phyloP scores from a whole-genome alignment of 2,113 vertebrate genomes.

The Psilopsiagon aurifrons region DNA sequence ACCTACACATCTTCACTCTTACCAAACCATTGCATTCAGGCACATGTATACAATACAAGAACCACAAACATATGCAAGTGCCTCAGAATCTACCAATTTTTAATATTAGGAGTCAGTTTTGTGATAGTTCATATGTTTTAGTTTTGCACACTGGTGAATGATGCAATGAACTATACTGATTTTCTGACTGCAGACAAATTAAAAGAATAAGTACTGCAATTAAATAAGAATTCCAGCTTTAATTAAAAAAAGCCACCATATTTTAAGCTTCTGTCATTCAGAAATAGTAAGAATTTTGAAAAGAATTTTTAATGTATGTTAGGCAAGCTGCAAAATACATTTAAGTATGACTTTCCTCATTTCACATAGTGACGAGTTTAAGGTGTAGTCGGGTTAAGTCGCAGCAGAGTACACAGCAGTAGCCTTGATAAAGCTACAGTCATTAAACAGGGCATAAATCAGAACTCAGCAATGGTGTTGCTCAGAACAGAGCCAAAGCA shows the following conservation, averaged over 20 bases:
- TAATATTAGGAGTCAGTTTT: not conserved
- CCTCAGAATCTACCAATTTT: not conserved
- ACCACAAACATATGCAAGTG: not conserved
- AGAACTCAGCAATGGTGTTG: not conserved
- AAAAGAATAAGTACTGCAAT: not conserved
- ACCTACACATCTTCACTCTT: not conserved
- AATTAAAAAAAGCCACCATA: too few relatives aligned
- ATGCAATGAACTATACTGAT: not conserved
- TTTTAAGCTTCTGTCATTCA: not conserved
- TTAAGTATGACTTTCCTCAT: not conserved
- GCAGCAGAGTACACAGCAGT: not conserved
- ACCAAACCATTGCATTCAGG: not conserved
- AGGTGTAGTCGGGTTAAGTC: not conserved
- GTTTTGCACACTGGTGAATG: not conserved
- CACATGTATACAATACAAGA: fast-evolving
- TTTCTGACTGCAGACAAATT: not conserved
- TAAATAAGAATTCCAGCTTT: not conserved
- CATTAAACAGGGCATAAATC: not conserved
- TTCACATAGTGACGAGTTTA: not conserved
- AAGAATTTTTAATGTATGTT: not conserved
- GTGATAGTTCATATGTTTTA: not conserved
- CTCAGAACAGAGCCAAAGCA: not conserved
- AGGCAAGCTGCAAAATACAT: not conserved
- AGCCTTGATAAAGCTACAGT: not conserved
- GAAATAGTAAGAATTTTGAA: not conserved